Base-by-base conservation (phyloP, 2,113 vertebrate species). In the Arothron firmamentum region DNA sequence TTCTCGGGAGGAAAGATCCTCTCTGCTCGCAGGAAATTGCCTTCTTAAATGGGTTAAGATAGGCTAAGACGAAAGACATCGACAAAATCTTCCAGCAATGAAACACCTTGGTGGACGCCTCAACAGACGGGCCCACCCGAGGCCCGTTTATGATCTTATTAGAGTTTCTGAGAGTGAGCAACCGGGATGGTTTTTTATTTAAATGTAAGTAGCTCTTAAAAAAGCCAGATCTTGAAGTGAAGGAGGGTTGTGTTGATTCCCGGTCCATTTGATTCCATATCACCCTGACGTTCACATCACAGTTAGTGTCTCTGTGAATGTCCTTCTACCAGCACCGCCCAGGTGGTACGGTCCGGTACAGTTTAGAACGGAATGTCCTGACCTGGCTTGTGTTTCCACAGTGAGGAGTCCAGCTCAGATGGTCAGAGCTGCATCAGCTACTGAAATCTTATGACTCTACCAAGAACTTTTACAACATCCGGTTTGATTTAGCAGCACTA, bases 1-100 rank as follows among this genome's bases (percentile, higher is more conserved):
- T 80, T 69, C 82, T 82, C 57, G 67, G 76, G 81, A 84, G 77
- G 73, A 75, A 70, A 83, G 79, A 82, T 86, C 75, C 79, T 61
- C 59, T 69, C 66, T 75, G 60, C 78, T 85, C 71, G 69, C 68
- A 84, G 84, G 85, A 89, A 89, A 87, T 87, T 85, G 79, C 81
- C 79, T 86, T 85, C 70, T 38, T 78, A 84, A 82, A 85, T 86
- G 85, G 86, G 86, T 87, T 90, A 90, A 89, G 81, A 86, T 79
- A 72, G 76, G 81, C 85, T 85, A 84, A 88, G 82, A 85, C 82
- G 83, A 69, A 74, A 82, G 82, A 86, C 86, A 85, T 76, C 77
- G 76, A 81, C 80, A 87, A 81, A 88, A 82, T 85, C 75, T 76
- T 75, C 67, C 75, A 72, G 75, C 81, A 77, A 85, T 80, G 79